These are phyloP conservation scores for Lamprotornis superbus DNA, from an alignment of 2,113 vertebrate genomes.

Conservation along the genomic window DNA sequence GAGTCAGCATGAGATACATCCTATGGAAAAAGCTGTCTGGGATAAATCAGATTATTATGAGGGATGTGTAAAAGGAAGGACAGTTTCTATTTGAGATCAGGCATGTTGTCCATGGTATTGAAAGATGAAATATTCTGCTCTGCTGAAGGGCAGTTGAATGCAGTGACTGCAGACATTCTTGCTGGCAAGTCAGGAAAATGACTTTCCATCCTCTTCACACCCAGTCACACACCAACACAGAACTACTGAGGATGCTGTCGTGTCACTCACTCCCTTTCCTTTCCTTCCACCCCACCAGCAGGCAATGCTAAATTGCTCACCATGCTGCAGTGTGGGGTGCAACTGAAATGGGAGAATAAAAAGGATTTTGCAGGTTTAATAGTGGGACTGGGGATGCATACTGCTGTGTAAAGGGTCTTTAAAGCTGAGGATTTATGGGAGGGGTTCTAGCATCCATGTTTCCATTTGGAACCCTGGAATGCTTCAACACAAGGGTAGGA, in stretches of 20 bases:
- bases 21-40: constrained; percentile 36
- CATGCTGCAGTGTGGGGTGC: accelerated
- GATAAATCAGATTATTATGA: constrained; percentile 49
- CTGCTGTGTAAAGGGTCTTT: not conserved
- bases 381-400: not conserved
- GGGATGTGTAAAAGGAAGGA: constrained; percentile 40
- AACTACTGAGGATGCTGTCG: not conserved
- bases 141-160: constrained; percentile 3
- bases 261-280: not conserved
- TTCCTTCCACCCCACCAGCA: not conserved
- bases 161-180: not conserved
- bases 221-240: not conserved
- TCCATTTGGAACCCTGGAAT: not conserved
- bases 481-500: not conserved
- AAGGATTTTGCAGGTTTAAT: not conserved
- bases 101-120: not conserved
- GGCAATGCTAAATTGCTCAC: not conserved
- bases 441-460: not conserved
- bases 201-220: not conserved
- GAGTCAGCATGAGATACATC: not conserved
- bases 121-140: constrained; percentile 20
- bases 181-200: not conserved
- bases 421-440: not conserved
- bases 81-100: constrained; percentile 13
- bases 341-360: not conserved